Evolutionary conservation across 2,888 invertebrate genomes (phyloP).

Genomic region (Pristionchus exspectatus): DNA sequence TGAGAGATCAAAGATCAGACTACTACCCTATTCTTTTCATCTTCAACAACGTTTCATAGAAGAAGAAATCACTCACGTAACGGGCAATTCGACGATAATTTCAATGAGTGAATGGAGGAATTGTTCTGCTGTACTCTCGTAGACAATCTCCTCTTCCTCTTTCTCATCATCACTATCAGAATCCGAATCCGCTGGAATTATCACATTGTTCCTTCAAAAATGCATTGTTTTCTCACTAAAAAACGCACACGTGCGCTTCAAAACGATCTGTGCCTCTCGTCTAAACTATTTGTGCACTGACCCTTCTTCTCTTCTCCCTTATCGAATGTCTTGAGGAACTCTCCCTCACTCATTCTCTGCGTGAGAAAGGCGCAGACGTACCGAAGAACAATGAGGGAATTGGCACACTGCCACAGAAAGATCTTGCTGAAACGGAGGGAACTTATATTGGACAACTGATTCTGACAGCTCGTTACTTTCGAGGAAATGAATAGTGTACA

Average conservation of each 20-base stretch:
- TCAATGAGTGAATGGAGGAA: conserved; percentile 88
- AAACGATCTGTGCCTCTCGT: not conserved
- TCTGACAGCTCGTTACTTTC: not conserved
- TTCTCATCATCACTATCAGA: conserved; percentile 55
- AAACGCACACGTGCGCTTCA: too few species aligned
- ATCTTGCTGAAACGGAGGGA: conserved; percentile 83
- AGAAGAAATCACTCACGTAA: conserved; percentile 84
- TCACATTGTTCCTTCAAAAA: not conserved
- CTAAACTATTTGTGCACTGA: not conserved
- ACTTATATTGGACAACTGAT: not conserved
- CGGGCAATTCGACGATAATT: conserved; percentile 87
- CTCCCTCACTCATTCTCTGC: conserved; percentile 89
- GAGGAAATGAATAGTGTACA: not conserved
- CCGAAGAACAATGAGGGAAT: conserved; percentile 92
- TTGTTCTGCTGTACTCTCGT: conserved; percentile 84
- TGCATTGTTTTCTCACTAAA: not conserved
- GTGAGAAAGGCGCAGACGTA: conserved; percentile 89
- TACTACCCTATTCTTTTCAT: not conserved
- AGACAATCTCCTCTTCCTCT: conserved; percentile 69
- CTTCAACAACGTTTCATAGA: not conserved
- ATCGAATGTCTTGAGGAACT: conserved; percentile 83
- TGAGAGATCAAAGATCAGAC: not conserved
- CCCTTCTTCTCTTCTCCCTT: conserved; percentile 56
- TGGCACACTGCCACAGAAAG: conserved; percentile 94
- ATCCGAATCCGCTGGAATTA: not conserved